Conservation (phyloP, 1,140 invertebrate species). For the Drosophila sulfurigaster region DNA sequence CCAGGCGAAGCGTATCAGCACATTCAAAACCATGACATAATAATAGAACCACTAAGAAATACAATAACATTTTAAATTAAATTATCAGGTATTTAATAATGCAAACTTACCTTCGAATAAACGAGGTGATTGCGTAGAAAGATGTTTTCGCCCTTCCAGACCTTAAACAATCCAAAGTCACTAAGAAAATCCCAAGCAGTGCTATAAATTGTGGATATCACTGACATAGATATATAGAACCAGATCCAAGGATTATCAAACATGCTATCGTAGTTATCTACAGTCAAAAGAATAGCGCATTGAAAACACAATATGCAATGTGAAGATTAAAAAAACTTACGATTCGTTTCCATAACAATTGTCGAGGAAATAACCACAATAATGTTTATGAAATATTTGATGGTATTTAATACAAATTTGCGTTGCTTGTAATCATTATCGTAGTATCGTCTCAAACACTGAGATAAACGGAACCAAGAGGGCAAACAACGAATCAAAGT, state of each 20-base stretch:
- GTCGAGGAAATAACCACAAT: conserved; percentile 88
- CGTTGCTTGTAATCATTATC: conserved; percentile 84
- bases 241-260: conserved; percentile 92
- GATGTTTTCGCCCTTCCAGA: conserved; percentile 91
- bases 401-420: conserved; percentile 89
- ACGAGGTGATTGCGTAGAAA: conserved; percentile 91
- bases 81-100: too few species aligned
- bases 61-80: neutral
- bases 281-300: neutral
- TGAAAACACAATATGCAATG: too few species aligned
- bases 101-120: conserved; percentile 86
- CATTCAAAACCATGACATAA: conserved; percentile 97
- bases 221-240: conserved; percentile 88
- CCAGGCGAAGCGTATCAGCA: conserved; percentile 97
- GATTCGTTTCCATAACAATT: conserved; percentile 39
- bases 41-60: conserved; percentile 93
- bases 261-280: conserved; percentile 85
- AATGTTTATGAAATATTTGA: conserved; percentile 92
- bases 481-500: conserved; percentile 90
- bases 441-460: conserved; percentile 87
- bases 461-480: conserved; percentile 93
- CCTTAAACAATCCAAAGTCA: conserved; percentile 97
- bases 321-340: conserved; percentile 14
- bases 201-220: conserved; percentile 92
- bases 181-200: conserved; percentile 97